Evolutionary conservation across 2,113 vertebrate genomes (phyloP).

Genomic region (Zosterops borbonicus): DNA sequence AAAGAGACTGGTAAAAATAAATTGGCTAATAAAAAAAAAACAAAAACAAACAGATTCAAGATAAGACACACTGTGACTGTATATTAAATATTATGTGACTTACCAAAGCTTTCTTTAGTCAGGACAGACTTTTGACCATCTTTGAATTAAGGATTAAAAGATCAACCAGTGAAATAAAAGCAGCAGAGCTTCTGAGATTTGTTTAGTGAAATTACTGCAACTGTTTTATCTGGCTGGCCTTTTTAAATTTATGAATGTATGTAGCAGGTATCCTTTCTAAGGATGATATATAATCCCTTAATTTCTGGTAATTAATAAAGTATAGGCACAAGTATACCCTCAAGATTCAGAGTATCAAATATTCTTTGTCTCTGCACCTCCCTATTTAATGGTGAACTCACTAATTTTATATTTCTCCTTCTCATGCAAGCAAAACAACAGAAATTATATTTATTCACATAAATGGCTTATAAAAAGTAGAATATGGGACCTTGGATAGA

Average conservation of each 20-base stretch:
- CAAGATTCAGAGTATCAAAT: neutral
- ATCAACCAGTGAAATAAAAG: neutral
- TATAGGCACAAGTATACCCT: neutral
- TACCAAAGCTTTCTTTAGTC: neutral
- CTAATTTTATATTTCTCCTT: neutral
- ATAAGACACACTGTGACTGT: neutral
- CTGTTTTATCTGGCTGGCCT: neutral
- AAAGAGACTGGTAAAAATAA: neutral
- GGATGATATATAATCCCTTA: neutral
- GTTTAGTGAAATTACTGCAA: neutral
- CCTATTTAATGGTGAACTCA: neutral
- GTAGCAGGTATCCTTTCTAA: neutral
- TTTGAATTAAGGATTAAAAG: neutral
- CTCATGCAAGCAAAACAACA: neutral
- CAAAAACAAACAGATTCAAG: neutral
- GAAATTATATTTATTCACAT: neutral
- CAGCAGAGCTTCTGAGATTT: neutral
- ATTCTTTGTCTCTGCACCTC: neutral
- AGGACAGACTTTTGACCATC: neutral
- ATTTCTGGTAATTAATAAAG: neutral
- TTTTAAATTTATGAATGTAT: neutral
- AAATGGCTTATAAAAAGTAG: neutral
- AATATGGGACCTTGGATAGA: neutral
- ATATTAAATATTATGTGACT: neutral
- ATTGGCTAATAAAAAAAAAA: neutral